A percentile compares a stretch with the other conserved stretches of the same genome.
phyloP scores from a whole-genome alignment of 1,140 invertebrate species.

The Drosophila malerkotliana region DNA sequence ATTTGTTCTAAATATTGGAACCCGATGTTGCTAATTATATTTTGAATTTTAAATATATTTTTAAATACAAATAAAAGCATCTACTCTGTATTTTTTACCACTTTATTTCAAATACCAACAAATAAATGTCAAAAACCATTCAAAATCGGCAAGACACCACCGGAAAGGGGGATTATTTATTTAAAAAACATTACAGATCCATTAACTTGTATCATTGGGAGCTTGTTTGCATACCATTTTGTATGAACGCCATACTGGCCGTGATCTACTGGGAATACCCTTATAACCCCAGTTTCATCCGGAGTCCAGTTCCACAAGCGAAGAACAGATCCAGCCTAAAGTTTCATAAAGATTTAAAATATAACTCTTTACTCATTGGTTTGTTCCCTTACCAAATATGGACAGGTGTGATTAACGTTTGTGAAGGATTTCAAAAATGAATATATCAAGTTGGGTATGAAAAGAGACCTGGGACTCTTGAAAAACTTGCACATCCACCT shows the following conservation, averaged over 20 bases:
- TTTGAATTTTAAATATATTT: too few relatives aligned
- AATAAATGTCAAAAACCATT: too few relatives aligned
- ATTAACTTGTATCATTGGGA: constrained; percentile 3
- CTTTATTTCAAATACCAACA: too few relatives aligned
- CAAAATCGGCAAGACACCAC: too few relatives aligned
- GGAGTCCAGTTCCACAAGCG: constrained; percentile 6
- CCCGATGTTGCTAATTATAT: too few relatives aligned
- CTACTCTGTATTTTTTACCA: too few relatives aligned
- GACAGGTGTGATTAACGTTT: constrained; percentile 23
- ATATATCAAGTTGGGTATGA: constrained; percentile 31
- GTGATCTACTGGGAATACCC: constrained; percentile 34
- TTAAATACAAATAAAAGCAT: too few relatives aligned
- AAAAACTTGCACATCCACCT: constrained; percentile 33
- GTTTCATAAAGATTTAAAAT: not conserved
- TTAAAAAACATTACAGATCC: constrained; percentile 25
- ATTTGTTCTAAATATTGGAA: too few relatives aligned
- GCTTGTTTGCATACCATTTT: constrained; percentile 17
- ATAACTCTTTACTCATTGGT: not conserved
- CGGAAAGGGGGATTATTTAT: not conserved
- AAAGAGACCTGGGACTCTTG: constrained; percentile 2
- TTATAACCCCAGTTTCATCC: constrained; percentile 13
- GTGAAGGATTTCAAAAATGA: constrained; percentile 12
- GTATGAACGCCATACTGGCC: constrained; percentile 38
- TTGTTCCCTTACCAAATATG: too few relatives aligned
- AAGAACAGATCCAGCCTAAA: constrained; percentile 11